Percentiles rank a stretch among this genome's conserved stretches.
phyloP scores from a whole-genome alignment of 2,797 vertebrate genomes.

The Esox masquinongy region DNA sequence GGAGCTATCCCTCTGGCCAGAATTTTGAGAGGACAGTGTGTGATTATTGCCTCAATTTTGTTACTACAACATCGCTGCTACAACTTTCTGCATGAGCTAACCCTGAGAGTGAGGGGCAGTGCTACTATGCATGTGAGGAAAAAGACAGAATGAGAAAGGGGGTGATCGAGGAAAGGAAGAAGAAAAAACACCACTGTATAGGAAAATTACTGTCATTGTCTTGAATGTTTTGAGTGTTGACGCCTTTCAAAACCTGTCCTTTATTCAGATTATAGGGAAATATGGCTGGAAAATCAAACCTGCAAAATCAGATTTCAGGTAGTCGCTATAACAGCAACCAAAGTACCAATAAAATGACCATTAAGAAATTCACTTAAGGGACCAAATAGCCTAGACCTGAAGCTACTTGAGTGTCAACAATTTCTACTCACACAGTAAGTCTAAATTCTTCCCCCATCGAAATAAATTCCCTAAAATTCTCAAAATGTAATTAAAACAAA shows the following conservation, averaged over 20 bases:
- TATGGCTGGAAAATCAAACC: conserved; percentile 23
- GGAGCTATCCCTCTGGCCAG: neutral
- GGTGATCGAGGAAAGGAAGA: neutral
- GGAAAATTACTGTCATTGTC: conserved; percentile 2
- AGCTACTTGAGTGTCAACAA: neutral
- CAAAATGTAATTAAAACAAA: conserved; percentile 3
- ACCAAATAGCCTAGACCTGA: neutral
- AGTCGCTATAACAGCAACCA: conserved; percentile 39
- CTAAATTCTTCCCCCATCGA: neutral
- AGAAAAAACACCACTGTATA: too few species aligned
- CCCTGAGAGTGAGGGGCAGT: neutral
- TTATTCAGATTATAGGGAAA: conserved; percentile 28
- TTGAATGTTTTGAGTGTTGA: conserved; percentile 27
- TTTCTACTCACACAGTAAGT: neutral
- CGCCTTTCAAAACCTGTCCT: conserved; percentile 30
- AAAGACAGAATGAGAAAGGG: neutral
- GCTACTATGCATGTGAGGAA: neutral
- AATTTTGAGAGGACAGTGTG: neutral
- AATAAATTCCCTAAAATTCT: conserved; percentile 3
- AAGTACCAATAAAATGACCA: neutral
- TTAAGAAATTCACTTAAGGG: neutral
- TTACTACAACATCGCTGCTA: neutral
- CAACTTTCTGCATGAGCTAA: neutral
- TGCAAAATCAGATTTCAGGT: conserved; percentile 37
- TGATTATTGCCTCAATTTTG: neutral